These are phyloP conservation scores for Pseudopodoces humilis DNA, from an alignment of 2,113 vertebrate species.

Conservation along the genomic window DNA sequence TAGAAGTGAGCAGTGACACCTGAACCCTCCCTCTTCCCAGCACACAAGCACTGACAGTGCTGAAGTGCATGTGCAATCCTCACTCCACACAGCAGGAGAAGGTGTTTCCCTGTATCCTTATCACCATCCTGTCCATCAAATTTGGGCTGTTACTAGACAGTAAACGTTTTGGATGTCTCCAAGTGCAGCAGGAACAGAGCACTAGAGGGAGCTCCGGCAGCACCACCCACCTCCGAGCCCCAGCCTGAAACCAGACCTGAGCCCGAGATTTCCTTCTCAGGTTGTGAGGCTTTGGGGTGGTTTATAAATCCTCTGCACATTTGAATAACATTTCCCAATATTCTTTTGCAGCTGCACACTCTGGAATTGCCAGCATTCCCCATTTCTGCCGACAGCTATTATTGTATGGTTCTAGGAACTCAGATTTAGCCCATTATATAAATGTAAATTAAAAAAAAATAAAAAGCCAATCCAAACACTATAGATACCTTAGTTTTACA, in stretches of 20 bases:
- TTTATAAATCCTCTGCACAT: background rate
- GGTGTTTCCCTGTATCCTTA: background rate
- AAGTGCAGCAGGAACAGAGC: background rate
- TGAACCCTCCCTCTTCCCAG: background rate
- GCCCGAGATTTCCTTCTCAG: background rate
- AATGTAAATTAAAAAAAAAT: background rate
- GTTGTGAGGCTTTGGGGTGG: background rate
- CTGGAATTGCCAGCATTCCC: background rate
- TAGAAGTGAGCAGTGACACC: background rate
- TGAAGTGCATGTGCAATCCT: background rate
- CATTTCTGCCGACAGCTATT: background rate
- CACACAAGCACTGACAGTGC: background rate
- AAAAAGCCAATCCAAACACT: background rate
- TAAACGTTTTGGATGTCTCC: accelerated
- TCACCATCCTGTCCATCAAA: too few species aligned
- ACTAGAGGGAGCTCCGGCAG: conserved; percentile 19
- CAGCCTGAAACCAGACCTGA: background rate
- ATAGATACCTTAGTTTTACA: background rate
- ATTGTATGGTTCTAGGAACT: background rate
- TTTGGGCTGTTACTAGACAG: background rate
- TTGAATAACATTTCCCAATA: background rate
- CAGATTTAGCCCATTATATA: background rate
- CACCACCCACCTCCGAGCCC: background rate
- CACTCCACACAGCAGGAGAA: background rate
- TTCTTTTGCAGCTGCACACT: background rate